phyloP scores from a whole-genome alignment of 2,797 vertebrate species.

The Paramormyrops hopkinsi region DNA sequence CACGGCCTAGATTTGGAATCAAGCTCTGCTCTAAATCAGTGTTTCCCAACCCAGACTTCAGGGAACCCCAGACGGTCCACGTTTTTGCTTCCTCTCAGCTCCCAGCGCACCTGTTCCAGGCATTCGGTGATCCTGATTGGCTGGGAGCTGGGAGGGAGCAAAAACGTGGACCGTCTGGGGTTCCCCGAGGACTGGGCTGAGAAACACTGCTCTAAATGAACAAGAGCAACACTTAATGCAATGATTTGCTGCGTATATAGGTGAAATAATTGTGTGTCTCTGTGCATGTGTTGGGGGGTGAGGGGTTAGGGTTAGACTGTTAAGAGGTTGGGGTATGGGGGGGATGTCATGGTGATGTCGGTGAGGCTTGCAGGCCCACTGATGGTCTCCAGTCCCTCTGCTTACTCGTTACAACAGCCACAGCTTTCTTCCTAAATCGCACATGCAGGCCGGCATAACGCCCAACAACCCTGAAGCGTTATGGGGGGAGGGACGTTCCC shows the following conservation, averaged over 20 bases:
- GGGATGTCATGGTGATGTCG: background rate
- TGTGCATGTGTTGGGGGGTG: background rate
- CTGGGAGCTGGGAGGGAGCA: too few relatives aligned
- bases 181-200: background rate
- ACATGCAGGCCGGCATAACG: background rate
- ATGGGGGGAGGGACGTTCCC: background rate
- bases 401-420: background rate
- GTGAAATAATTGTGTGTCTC: background rate
- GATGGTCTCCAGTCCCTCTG: background rate
- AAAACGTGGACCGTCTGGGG: too few relatives aligned
- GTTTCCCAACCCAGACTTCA: background rate
- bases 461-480: background rate
- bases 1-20: background rate
- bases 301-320: background rate
- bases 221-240: background rate
- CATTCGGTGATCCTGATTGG: too few relatives aligned
- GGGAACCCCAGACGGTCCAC: background rate
- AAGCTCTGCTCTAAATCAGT: background rate
- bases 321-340: background rate
- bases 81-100: background rate
- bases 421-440: background rate
- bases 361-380: background rate
- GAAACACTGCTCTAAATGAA: background rate
- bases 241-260: background rate
- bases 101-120: too few relatives aligned